phyloP scores from a whole-genome alignment of 1,140 invertebrate genomes.

The Chironomus striatipennis region DNA sequence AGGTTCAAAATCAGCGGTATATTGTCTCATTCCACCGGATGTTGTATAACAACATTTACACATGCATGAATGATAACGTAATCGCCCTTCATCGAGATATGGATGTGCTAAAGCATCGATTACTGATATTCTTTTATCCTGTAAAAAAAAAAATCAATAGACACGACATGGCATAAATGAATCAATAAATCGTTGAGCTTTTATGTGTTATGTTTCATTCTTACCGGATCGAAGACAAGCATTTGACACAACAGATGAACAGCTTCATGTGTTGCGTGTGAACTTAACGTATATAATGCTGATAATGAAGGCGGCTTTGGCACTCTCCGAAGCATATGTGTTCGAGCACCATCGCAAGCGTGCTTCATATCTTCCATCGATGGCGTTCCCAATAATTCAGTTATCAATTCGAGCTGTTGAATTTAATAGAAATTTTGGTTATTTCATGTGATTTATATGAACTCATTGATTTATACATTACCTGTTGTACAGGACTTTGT shows the following conservation, averaged over 20 bases:
- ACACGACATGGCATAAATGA: background rate
- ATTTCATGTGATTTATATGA: constrained; percentile 22
- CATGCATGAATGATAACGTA: constrained; percentile 99
- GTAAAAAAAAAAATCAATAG: constrained; percentile 30
- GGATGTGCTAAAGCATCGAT: constrained; percentile 91
- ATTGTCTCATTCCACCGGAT: constrained; percentile 66
- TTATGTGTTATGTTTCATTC: constrained; percentile 33
- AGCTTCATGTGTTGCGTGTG: constrained; percentile 92
- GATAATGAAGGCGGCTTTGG: constrained; percentile 82
- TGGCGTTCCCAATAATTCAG: constrained; percentile 94
- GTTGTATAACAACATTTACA: constrained; percentile 92
- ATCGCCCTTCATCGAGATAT: constrained; percentile 93
- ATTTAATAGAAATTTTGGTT: constrained; percentile 13
- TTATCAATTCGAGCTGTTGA: constrained; percentile 86
- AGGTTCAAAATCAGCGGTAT: constrained; percentile 89
- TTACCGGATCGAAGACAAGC: constrained; percentile 95
- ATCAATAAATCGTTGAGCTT: background rate
- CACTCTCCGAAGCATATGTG: constrained; percentile 83
- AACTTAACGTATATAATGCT: constrained; percentile 83
- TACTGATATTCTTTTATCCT: constrained; percentile 91
- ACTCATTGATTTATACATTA: constrained; percentile 35
- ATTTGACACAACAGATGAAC: constrained; percentile 96
- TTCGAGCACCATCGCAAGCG: constrained; percentile 90
- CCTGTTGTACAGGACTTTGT: constrained; percentile 88
- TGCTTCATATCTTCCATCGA: constrained; percentile 90